Percentiles rank a stretch among this genome's conserved stretches.
phyloP scores from a whole-genome alignment of 2,888 invertebrate species.

The Notodonta ziczac region DNA sequence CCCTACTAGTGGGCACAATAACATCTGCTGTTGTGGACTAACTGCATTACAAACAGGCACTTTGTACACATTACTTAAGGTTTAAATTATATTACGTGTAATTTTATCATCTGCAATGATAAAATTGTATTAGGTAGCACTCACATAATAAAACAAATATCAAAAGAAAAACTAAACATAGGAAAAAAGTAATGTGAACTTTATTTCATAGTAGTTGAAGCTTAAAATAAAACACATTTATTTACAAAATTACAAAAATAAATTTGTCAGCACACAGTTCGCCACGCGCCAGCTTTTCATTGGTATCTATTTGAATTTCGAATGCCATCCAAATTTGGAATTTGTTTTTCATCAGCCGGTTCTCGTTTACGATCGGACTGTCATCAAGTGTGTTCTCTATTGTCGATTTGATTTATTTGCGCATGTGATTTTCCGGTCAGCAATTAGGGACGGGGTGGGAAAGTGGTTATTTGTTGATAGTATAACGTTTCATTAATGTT shows the following conservation, averaged over 20 bases:
- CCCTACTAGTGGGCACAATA: conserved; percentile 41
- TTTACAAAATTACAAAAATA: conserved; percentile 16
- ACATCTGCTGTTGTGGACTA: conserved; percentile 20
- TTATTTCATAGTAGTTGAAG: neutral
- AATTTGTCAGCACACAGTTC: conserved; percentile 46
- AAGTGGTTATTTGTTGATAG: conserved; percentile 56
- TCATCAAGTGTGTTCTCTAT: conserved; percentile 71
- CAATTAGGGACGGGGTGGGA: conserved; percentile 59
- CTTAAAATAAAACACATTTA: neutral
- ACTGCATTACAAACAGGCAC: neutral
- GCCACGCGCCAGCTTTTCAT: conserved; percentile 79
- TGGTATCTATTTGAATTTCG: conserved; percentile 81
- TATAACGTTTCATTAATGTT: conserved; percentile 48
- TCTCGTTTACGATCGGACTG: conserved; percentile 73
- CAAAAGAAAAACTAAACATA: neutral
- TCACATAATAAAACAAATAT: conserved; percentile 2
- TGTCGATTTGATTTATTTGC: conserved; percentile 72
- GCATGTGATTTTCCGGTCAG: conserved; percentile 66
- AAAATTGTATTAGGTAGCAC: conserved; percentile 1
- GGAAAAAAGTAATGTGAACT: neutral
- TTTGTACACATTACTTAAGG: conserved; percentile 18
- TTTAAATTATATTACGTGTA: conserved; percentile 14
- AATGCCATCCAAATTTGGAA: conserved; percentile 70
- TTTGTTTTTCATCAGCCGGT: conserved; percentile 80
- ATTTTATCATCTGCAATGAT: neutral